Evolutionary conservation across 2,113 vertebrate species (phyloP), one percentile per base, ranked within the genome.

Genomic region (Lepus europaeus): DNA sequence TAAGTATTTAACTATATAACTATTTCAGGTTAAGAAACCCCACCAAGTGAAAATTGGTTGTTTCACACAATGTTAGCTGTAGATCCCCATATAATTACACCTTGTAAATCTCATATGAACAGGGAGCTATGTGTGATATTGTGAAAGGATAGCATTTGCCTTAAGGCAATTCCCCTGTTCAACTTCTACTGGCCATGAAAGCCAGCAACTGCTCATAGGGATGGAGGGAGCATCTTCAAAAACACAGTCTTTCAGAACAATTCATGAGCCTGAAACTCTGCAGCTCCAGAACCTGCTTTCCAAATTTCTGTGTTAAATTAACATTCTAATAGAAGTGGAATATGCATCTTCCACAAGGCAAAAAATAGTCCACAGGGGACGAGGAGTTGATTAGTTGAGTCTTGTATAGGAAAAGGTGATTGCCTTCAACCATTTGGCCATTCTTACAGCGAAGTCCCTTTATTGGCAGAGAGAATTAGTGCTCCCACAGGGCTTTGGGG

Each of bases 261-360:
- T n/a, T 73, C 4, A 2, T 45, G 17, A 95, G 9, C 19, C 49
- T 90, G 12, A 90, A 17, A 14, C 51, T 90, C 29, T 94, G 31
- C 53, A n/a, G 33, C 74, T 89, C 25, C 9, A 86, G 59, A 79
- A 33, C 7, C 6, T 6, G 3, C 19, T 78, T 51, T 69, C 29
- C 49, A 80, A 89, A 73, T 59, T 78, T 90, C 61, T 51, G 23
- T 87, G 95, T 89, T 87, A 83, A 92, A 73, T 92, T 61, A 36
- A 25, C 31, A 96, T 53, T 80, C 8, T 91, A 86, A 72, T 29
- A 22, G 17, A 66, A 82, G 74, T 61, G 45, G 6, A 23, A 33
- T 25, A 2, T 77, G 20, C 33, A n/a, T 45, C 70, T 76, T 11
- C 11, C 13, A 27, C 0, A 3, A 92, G 39, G 31, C 27, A 53